Base-by-base conservation (phyloP, 2,797 vertebrate species). In the Potorous gilbertii region DNA sequence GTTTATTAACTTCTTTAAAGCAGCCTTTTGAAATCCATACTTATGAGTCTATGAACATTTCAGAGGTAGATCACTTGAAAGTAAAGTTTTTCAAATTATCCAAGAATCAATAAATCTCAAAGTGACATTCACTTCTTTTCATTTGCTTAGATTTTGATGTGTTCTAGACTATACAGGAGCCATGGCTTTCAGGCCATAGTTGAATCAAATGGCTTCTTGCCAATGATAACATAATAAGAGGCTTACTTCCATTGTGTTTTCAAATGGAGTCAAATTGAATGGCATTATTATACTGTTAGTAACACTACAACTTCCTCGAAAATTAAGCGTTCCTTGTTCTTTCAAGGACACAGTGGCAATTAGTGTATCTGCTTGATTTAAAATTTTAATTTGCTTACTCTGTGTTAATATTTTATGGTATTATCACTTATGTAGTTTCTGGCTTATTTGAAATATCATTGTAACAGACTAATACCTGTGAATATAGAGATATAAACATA, bases 261-360 rank as follows among this genome's bases (percentile, higher is more conserved):
- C 91, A 62, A 55, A 89, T 29, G 54, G 87, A 95, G 93, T 59
- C 96, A 96, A 94, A 94, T 93, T 92, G 96, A 92, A 66, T 81
- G 28, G 27, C 91, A 12, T 92, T 91, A 66, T 66, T 95, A 14
- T 6, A 46, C 92, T 1, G 1, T 52, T 89, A 90, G 46, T 27
- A 54, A 93, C 5, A 52, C 56, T n/a, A 55, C 14, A 5, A n/a
- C 74, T 95, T 94, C 92, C 95, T 87, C 55, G 92, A 93, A 95
- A 97, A 96, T 92, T 96, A 96, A 95, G 66, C 74, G 54, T 56
- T 55, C 74, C 93, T 92, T 94, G 54, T 94, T 96, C 91, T 90
- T 92, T 91, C 0, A 93, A 46, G 50, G 96, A 95, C 11, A 92
- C 55, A 3, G 56, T 46, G 57, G 16, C 50, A 40, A 93, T 96